Base-by-base conservation (phyloP, 2,888 invertebrate species). In the Crossocerus cetratus region DNA sequence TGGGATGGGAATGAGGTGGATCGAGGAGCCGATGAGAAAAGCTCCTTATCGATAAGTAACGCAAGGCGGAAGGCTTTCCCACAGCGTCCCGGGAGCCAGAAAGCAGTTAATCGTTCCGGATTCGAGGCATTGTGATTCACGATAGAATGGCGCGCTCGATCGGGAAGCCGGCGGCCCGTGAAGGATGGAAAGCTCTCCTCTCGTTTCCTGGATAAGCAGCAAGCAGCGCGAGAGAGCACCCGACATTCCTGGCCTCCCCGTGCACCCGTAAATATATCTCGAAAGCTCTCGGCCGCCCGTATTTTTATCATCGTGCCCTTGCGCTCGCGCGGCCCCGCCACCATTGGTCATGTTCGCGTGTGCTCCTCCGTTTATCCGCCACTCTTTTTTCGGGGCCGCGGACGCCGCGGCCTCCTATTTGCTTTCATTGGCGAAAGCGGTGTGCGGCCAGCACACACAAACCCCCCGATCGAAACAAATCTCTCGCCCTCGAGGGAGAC, bases 91-190 rank as follows among this genome's bases (percentile, higher is more conserved):
- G 22, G 55, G 61, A 32, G 53, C 23, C 14, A 63, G 13, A 61
- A 59, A 56, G 65, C 61, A 67, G 72, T 78, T 78, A 78, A 79
- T 79, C 78, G 72, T 65, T 61, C 65, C 70, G 65, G 60, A 78
- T 76, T 71, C 76, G 69, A 73, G 65, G 63, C 64, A 74, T 73
- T 73, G 72, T 75, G 75, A 78, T 78, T 65, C 61, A 59, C 53
- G 63, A 22, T 16, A 65, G 18, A 44, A 70, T 70, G 74, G 77
- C 74, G 70, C 75, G 61, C 57, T 68, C 67, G 74, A 74, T 74
- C 71, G 74, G 60, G 59, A 61, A 69, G 65, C 72, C 68, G 74
- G 44, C 75, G 54, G 78, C 54, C 69, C 72, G 69, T 70, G 70
- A 78, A 72, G 66, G 74, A 61, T 71, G 68, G 61, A 69, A 75